A percentile compares a stretch with the other conserved stretches of the same genome.
phyloP scores from a whole-genome alignment of 2,888 invertebrate genomes.

The Drosophila tanythrix region DNA sequence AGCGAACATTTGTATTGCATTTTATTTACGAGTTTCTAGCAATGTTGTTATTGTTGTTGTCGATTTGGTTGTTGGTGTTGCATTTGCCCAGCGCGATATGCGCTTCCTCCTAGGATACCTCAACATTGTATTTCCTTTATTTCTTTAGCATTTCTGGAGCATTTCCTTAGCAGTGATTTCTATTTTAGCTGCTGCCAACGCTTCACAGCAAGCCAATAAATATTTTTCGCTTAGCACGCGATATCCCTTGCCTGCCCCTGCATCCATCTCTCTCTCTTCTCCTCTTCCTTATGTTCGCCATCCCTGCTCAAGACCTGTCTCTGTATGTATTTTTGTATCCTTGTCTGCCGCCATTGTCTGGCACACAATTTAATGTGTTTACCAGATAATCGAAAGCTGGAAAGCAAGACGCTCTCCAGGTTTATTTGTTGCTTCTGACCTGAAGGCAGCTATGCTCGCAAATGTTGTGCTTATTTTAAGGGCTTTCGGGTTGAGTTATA shows the following conservation, averaged over 20 bases:
- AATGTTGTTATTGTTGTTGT: slow-evolving; percentile 26
- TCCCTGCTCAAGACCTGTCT: slow-evolving; percentile 10
- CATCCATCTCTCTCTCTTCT: too few species aligned
- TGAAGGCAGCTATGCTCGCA: slow-evolving; percentile 9
- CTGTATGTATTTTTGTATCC: slow-evolving; percentile 18
- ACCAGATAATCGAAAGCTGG: slow-evolving; percentile 77
- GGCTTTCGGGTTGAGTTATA: background rate
- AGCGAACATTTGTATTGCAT: slow-evolving; percentile 72
- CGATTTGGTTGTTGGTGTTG: slow-evolving; percentile 32
- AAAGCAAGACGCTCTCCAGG: slow-evolving; percentile 51
- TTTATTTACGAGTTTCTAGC: slow-evolving; percentile 68
- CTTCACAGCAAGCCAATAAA: slow-evolving; percentile 66
- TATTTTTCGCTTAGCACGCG: slow-evolving; percentile 73
- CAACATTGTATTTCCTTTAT: slow-evolving; percentile 79
- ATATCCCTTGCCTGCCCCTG: slow-evolving; percentile 29
- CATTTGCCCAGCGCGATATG: slow-evolving; percentile 72
- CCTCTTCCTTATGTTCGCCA: background rate
- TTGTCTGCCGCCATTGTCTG: slow-evolving; percentile 68
- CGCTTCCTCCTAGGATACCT: slow-evolving; percentile 77
- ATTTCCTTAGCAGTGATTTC: slow-evolving; percentile 64
- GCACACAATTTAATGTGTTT: slow-evolving; percentile 79
- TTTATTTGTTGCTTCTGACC: slow-evolving; percentile 60
- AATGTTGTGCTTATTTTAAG: slow-evolving; percentile 19
- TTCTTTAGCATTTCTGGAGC: slow-evolving; percentile 65
- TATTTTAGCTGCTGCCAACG: slow-evolving; percentile 70